Conservation (phyloP, 1,140 invertebrate species). For the Drosophila kepulauana region DNA sequence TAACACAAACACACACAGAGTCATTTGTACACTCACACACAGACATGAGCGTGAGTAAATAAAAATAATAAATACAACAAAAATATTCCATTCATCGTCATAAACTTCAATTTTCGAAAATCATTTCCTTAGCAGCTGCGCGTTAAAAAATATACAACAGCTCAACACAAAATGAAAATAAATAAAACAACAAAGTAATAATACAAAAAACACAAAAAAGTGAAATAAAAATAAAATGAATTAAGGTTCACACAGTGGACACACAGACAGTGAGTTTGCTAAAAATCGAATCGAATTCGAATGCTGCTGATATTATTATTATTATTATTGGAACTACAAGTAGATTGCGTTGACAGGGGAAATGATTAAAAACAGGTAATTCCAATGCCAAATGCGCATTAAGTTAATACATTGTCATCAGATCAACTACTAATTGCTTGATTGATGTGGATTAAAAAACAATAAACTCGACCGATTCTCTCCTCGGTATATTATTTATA, state of each 20-base stretch:
- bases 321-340: neutral
- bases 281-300: slow-evolving; percentile 13
- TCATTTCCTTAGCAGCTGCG: slow-evolving; percentile 84
- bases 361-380: slow-evolving; percentile 41
- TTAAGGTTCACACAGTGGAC: slow-evolving; percentile 77
- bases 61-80: slow-evolving; percentile 57
- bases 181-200: slow-evolving; percentile 49
- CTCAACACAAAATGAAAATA: slow-evolving; percentile 52
- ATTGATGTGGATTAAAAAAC: slow-evolving; percentile 24
- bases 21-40: neutral
- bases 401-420: slow-evolving; percentile 39
- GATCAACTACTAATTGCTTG: slow-evolving; percentile 24
- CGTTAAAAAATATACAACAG: slow-evolving; percentile 58
- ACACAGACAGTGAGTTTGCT: slow-evolving; percentile 48
- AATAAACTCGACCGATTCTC: neutral
- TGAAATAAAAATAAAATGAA: slow-evolving; percentile 68
- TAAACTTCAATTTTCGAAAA: slow-evolving; percentile 85
- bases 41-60: slow-evolving; percentile 31
- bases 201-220: slow-evolving; percentile 43
- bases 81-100: slow-evolving; percentile 83
- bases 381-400: slow-evolving; percentile 40
- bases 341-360: slow-evolving; percentile 19
- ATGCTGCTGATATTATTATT: slow-evolving; percentile 37
- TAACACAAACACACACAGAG: slow-evolving; percentile 45
- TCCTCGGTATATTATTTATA: neutral